Percentiles rank a stretch among this genome's conserved stretches.
Conservation (phyloP, 2,797 vertebrate species). For the Tamandua tetradactyla region DNA sequence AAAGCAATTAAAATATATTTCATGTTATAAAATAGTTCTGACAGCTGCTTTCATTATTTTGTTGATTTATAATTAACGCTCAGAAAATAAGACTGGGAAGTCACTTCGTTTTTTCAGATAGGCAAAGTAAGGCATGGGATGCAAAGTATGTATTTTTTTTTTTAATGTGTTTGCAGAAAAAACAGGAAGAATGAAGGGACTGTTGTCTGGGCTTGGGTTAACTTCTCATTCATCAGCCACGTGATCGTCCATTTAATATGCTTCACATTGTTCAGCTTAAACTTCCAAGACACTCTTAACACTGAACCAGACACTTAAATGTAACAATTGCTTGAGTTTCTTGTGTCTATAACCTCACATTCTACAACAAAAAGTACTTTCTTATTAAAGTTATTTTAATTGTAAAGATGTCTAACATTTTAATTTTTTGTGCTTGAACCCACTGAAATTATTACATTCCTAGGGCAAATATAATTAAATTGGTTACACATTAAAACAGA, state of each 20-base stretch:
- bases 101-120: constrained; percentile 51
- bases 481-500: constrained; percentile 41
- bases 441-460: constrained; percentile 33
- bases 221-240: neutral
- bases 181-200: neutral
- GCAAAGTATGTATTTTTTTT: neutral
- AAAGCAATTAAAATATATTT: constrained; percentile 56
- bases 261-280: neutral
- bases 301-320: neutral
- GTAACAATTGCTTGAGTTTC: neutral
- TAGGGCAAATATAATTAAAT: constrained; percentile 8
- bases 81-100: neutral
- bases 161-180: neutral
- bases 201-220: constrained; percentile 4
- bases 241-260: neutral
- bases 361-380: constrained; percentile 5
- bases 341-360: neutral
- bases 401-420: constrained; percentile 25
- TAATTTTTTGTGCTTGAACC: constrained; percentile 32
- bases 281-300: constrained; percentile 6
- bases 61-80: constrained; percentile 51
- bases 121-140: constrained; percentile 5
- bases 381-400: constrained; percentile 50
- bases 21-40: constrained; percentile 52
- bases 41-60: constrained; percentile 56